phyloP scores from a whole-genome alignment of 2,113 vertebrate genomes.

The Odocoileus virginianus region DNA sequence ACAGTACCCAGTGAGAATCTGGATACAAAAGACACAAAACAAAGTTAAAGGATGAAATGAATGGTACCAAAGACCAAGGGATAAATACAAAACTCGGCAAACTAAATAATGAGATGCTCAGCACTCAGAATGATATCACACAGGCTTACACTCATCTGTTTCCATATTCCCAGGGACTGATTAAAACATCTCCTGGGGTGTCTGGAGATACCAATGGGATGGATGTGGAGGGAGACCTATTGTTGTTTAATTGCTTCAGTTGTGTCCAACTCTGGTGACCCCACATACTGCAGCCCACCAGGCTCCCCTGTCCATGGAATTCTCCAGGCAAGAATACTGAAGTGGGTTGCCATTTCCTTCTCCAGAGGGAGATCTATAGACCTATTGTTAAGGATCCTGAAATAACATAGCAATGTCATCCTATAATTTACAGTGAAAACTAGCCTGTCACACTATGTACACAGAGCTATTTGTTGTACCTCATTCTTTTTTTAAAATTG shows the following conservation, averaged over 20 bases:
- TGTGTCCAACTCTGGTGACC: neutral
- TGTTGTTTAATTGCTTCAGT: neutral
- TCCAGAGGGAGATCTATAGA: neutral
- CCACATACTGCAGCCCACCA: accelerated
- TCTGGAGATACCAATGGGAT: neutral
- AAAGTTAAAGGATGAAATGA: neutral
- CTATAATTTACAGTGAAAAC: neutral
- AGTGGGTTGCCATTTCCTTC: neutral
- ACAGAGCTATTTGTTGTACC: neutral
- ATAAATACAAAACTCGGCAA: neutral
- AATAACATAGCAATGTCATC: neutral
- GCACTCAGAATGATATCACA: neutral
- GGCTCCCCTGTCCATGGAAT: neutral
- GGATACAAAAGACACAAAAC: neutral
- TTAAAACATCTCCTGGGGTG: neutral
- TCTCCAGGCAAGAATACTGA: neutral
- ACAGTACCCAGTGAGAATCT: neutral
- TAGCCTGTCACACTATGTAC: neutral
- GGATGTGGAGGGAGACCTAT: neutral
- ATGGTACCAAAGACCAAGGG: neutral
- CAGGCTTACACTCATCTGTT: neutral
- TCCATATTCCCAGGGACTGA: neutral
- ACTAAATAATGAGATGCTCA: neutral
- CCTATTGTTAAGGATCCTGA: neutral
- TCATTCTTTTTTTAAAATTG: neutral